Conservation (phyloP, 1,140 invertebrate species). For the Dryas iulia region DNA sequence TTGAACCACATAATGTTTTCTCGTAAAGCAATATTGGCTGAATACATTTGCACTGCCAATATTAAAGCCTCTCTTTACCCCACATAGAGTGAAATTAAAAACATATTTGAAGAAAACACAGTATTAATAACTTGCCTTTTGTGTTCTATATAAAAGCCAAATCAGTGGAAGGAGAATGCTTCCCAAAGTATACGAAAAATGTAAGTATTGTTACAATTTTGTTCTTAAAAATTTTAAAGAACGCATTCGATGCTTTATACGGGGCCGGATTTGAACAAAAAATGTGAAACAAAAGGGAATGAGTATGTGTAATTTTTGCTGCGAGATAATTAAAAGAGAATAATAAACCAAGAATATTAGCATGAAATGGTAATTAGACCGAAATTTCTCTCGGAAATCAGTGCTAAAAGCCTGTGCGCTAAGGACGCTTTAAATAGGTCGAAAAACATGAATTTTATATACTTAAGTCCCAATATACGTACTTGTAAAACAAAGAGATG, state of each 20-base stretch:
- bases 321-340: slow-evolving; percentile 27
- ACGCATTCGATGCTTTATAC: slow-evolving; percentile 6
- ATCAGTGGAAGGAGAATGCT: slow-evolving; percentile 1
- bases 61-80: not conserved
- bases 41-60: not conserved
- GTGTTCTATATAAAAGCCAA: slow-evolving; percentile 17
- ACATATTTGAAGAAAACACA: not conserved
- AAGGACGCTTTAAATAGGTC: slow-evolving; percentile 12
- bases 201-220: slow-evolving; percentile 16
- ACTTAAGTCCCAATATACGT: not conserved
- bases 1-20: not conserved
- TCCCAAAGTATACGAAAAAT: slow-evolving; percentile 12
- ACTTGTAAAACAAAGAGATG: not conserved
- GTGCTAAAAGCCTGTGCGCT: slow-evolving; percentile 14
- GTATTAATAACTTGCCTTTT: slow-evolving; percentile 13
- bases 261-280: slow-evolving; percentile 19
- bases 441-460: not conserved
- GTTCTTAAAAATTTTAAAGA: slow-evolving; percentile 18
- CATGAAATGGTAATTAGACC: slow-evolving; percentile 16
- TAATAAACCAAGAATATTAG: slow-evolving; percentile 25
- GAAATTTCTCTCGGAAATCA: slow-evolving; percentile 17
- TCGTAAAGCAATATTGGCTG: not conserved
- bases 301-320: slow-evolving; percentile 12
- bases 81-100: not conserved
- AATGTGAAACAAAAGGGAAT: slow-evolving; percentile 22